Conservation (phyloP, 1,140 invertebrate species). For the Drosophila sp. region DNA sequence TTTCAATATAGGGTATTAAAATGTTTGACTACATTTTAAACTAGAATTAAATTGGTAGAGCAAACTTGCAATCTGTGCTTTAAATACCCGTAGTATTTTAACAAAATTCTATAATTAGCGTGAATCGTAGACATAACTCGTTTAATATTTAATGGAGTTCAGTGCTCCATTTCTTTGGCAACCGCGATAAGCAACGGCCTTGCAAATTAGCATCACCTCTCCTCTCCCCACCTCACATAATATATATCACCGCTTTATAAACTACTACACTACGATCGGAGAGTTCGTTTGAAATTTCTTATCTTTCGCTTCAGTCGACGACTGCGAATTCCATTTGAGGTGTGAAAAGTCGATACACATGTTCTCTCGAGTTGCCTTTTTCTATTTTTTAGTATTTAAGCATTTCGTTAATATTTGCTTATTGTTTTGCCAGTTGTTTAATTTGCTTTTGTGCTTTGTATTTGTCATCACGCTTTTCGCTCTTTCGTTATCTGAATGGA, state of each 20-base stretch:
- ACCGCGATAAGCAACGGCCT: constrained; percentile 55
- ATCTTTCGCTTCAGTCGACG: constrained; percentile 40
- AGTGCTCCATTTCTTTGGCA: constrained; percentile 27
- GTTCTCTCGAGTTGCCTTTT: constrained; percentile 41
- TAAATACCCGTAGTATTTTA: neutral
- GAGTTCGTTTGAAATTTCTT: constrained; percentile 24
- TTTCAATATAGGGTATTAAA: no score
- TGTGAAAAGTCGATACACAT: constrained; percentile 73
- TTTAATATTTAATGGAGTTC: constrained; percentile 14
- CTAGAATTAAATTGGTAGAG: no score
- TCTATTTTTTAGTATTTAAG: neutral
- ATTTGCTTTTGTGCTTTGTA: constrained; percentile 47
- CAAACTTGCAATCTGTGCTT: no score
- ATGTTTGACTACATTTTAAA: no score
- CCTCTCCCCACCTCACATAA: neutral
- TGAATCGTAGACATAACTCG: neutral
- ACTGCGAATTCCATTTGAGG: constrained; percentile 52
- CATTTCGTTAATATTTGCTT: constrained; percentile 50
- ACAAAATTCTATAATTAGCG: constrained; percentile 11
- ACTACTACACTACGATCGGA: constrained; percentile 5
- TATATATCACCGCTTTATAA: neutral
- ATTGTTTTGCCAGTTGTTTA: constrained; percentile 61
- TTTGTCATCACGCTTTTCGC: constrained; percentile 53
- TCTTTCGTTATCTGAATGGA: constrained; percentile 32
- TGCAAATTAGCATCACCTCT: constrained; percentile 67